phyloP scores from a whole-genome alignment of 1,140 invertebrate genomes.

The Papilio polyxenes region DNA sequence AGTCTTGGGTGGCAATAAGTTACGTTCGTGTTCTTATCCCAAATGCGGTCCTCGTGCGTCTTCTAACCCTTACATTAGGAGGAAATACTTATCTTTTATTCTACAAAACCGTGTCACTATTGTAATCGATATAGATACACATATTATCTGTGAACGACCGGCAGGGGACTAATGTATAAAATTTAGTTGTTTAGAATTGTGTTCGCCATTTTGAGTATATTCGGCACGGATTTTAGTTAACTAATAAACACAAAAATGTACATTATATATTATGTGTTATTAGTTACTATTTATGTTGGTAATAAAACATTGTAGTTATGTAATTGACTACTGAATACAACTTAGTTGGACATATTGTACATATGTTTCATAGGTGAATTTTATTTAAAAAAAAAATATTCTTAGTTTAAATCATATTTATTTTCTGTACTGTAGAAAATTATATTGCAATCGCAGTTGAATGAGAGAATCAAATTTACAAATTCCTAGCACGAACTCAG shows the following conservation, averaged over 20 bases:
- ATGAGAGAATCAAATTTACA: conserved; percentile 62
- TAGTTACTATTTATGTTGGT: not conserved
- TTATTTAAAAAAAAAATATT: not conserved
- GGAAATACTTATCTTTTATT: conserved; percentile 68
- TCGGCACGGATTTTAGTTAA: conserved; percentile 6
- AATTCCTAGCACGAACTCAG: conserved; percentile 59
- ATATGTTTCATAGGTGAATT: not conserved
- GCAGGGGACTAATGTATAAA: conserved; percentile 42
- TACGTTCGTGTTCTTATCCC: conserved; percentile 57
- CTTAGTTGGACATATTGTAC: not conserved
- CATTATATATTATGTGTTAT: not conserved
- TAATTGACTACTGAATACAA: not conserved
- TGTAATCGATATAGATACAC: conserved; percentile 64
- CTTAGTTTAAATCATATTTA: not conserved
- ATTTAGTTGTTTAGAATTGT: conserved; percentile 8
- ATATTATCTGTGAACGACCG: conserved; percentile 50
- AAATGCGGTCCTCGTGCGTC: conserved; percentile 50
- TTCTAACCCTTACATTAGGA: conserved; percentile 58
- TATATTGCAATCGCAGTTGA: conserved; percentile 37
- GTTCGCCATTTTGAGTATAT: conserved; percentile 8
- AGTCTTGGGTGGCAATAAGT: conserved; percentile 55
- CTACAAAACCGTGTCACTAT: conserved; percentile 57
- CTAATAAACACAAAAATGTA: not conserved
- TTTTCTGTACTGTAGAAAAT: conserved; percentile 22
- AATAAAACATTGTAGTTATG: not conserved